Evolutionary conservation across 2,113 vertebrate genomes (phyloP), one percentile per base, ranked within the genome.

Genomic region (Eleginops maclovinus): DNA sequence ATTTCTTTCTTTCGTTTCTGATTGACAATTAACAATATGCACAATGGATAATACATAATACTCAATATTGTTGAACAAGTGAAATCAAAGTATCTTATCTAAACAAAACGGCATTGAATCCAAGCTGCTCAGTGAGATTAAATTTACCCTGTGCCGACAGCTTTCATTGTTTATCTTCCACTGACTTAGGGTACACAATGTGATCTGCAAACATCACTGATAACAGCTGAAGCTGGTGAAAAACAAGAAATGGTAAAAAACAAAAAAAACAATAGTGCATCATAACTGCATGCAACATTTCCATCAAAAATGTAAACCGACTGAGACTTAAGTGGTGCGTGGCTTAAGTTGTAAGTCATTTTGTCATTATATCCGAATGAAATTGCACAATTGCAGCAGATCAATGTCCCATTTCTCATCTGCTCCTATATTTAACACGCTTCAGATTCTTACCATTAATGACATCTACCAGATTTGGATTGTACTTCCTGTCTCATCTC

Each of bases 61-160:
- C 4, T n/a, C 1, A 5, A 15, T 19, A 15, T 47, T 60, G 36
- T 82, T 54, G 47, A 41, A 43, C 66, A 63, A 31, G 17, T 4
- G 15, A 43, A 70, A 44, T 22, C 53, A 19, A 70, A 2, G 16
- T 60, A 28, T 28, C 9, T 43, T 49, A 41, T 19, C 21, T 26
- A 61, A 56, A 22, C 22, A 54, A 68, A 68, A 62, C n/a, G 19
- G 24, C 46, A 70, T 10, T 28, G 19, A 46, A 17, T 13, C 58
- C 56, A 47, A 44, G 80, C 76, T 72, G 65, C 78, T 81, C 13
- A 15, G 54, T 40, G n/a, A 16, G 51, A 82, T 75, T 24, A 63
- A 24, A 14, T 58, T 28, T 59, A 1, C 16, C 47, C 8, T 19
- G 26, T 60, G 41, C 53, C 64, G 41, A 7, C 40, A 50, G 46